These are phyloP conservation scores for Microtus montanus DNA, from an alignment of 2,113 vertebrate genomes.

Conservation along the genomic window DNA sequence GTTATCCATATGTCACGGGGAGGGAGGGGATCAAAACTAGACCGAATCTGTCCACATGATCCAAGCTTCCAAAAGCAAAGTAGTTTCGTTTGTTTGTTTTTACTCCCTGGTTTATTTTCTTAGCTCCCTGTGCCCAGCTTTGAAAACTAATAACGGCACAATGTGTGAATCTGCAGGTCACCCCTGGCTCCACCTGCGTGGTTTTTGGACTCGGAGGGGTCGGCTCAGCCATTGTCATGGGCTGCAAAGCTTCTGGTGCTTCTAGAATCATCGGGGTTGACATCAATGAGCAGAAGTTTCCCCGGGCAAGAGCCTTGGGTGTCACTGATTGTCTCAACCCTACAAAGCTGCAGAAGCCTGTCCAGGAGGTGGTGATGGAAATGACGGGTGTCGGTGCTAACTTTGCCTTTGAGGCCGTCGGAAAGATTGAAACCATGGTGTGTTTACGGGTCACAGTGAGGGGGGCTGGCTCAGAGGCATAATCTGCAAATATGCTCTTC, in stretches of 20 bases:
- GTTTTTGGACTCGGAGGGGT: constrained; percentile 90
- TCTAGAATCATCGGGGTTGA: constrained; percentile 92
- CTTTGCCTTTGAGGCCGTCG: constrained; percentile 90
- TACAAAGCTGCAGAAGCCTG: constrained; percentile 79
- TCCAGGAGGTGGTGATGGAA: constrained; percentile 88
- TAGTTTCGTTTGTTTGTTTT: background rate
- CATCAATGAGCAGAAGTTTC: constrained; percentile 87
- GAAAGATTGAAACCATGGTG: constrained; percentile 87
- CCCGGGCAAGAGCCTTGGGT: constrained; percentile 85
- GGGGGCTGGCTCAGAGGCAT: background rate
- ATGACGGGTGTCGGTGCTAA: constrained; percentile 86
- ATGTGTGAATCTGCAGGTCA: constrained; percentile 82
- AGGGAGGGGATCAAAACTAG: background rate
- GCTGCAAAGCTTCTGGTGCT: constrained; percentile 91
- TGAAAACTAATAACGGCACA: background rate
- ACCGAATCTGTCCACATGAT: background rate
- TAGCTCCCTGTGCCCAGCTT: background rate
- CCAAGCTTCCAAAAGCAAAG: background rate
- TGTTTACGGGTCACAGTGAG: constrained; percentile 35
- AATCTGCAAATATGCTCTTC: background rate
- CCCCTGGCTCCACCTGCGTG: constrained; percentile 87
- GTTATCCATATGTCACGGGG: background rate
- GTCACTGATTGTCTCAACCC: constrained; percentile 91
- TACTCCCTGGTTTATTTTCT: background rate
- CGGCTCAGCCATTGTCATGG: constrained; percentile 89